Evolutionary conservation across 2,797 vertebrate genomes (phyloP).

Genomic region (Aselliscus stoliczkanus): DNA sequence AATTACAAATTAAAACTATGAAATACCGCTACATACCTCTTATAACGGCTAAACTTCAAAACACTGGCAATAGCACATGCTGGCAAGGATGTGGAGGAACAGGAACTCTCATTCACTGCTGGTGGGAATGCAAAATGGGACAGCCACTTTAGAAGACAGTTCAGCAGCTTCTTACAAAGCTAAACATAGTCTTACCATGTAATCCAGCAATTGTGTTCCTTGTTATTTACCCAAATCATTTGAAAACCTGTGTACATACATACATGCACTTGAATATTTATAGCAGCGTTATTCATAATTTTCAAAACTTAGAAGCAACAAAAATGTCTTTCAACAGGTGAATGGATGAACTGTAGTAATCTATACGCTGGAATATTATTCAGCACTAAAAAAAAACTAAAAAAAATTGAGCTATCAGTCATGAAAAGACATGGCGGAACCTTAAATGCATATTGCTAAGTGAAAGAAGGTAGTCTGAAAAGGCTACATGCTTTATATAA

Average conservation of each 20-base stretch:
- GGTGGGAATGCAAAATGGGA: too few relatives aligned
- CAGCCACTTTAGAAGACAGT: not conserved
- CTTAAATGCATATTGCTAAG: not conserved
- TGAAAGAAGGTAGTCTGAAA: not conserved
- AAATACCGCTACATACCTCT: not conserved
- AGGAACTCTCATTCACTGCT: not conserved
- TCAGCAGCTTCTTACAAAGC: not conserved
- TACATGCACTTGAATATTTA: not conserved
- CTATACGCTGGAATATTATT: not conserved
- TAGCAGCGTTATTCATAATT: not conserved
- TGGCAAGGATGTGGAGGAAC: not conserved
- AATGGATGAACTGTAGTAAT: not conserved
- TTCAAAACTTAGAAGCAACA: not conserved
- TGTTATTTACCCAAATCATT: not conserved
- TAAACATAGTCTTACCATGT: not conserved
- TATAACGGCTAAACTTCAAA: not conserved
- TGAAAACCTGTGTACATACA: not conserved
- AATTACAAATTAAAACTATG: not conserved
- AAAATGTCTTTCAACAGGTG: not conserved
- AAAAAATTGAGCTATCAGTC: not conserved
- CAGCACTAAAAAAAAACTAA: not conserved
- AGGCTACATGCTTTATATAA: not conserved
- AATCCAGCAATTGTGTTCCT: not conserved
- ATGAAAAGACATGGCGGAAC: not conserved
- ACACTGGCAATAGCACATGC: not conserved